phyloP scores from a whole-genome alignment of 2,113 vertebrate species.

The Thunnus thynnus region DNA sequence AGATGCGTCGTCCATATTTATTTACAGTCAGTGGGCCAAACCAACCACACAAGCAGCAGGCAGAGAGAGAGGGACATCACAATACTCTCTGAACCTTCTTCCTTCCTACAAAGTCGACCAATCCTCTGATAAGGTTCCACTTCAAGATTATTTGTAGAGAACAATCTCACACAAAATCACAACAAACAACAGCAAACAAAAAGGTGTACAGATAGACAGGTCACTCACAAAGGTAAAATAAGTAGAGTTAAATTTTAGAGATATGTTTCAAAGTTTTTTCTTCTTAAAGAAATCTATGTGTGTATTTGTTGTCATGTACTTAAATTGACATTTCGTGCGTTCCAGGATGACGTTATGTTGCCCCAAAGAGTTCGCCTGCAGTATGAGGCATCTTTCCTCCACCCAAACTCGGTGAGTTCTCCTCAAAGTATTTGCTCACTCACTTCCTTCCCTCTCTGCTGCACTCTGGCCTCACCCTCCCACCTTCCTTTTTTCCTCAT shows the following conservation, averaged over 20 bases:
- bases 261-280: neutral
- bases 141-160: neutral
- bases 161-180: neutral
- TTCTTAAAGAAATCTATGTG: neutral
- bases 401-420: conserved; percentile 89
- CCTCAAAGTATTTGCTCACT: conserved; percentile 31
- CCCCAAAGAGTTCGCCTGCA: conserved; percentile 93
- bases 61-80: no score
- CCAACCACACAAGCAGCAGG: no score
- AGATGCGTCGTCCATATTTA: no score
- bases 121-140: neutral
- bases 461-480: neutral
- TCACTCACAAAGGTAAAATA: neutral
- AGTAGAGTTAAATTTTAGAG: neutral
- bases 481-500: conserved; percentile 2
- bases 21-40: no score
- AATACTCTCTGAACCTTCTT: no score
- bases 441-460: conserved; percentile 38
- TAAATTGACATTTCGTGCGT: neutral
- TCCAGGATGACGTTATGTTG: conserved; percentile 96
- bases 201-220: no score
- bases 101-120: neutral
- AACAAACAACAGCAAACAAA: neutral
- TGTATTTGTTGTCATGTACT: neutral
- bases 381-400: conserved; percentile 82